Evolutionary conservation across 2,888 invertebrate species (phyloP), one percentile per base, ranked within the genome.

Genomic region (Embidobia sp.): DNA sequence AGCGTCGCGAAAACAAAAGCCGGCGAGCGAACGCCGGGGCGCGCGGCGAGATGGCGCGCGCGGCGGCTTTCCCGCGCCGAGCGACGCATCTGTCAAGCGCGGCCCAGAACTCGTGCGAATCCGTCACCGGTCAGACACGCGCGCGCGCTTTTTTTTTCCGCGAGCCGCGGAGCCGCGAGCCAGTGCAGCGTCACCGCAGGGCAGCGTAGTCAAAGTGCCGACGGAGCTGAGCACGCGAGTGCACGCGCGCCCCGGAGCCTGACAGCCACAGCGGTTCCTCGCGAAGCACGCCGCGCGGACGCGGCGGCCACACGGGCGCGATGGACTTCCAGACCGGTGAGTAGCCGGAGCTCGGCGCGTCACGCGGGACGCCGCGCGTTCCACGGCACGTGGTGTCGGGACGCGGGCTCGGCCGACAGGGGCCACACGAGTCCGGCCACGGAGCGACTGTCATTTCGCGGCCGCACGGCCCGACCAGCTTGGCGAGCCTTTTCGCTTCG

Each of bases 361-460:
- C 29, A 8, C 29, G 22, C 44, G 40, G 26, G 63, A 72, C 63
- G 72, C 72, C 55, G 49, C 73, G 61, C 19, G 18, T n/a, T 19
- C 13, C 15, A 10, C 42, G 57, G 64, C 73, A 73, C 64, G 73
- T 73, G 73, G 73, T 64, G 73, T n/a, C 55, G 57, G 26, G 55
- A 73, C 73, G 73, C 73, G 64, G 64, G 73, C 57, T 64, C 16
- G 63, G 44, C 66, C 64, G 1, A 72, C 74, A 66, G 74, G 74
- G 74, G 49, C 31, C 53, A 74, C 74, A 74, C 51, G 51, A 74
- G 44, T 66, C 27, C 26, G 16, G 19, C 10, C 74, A 74, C 51
- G 74, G 74, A 73, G 64, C 49, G 73, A 35, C 57, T 73, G 64
- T 73, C 73, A 73, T 64, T 73, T 72, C 61, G 64, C 49, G 37